Base-by-base conservation (phyloP, 1,140 invertebrate species). In the Mylabris phalerata region DNA sequence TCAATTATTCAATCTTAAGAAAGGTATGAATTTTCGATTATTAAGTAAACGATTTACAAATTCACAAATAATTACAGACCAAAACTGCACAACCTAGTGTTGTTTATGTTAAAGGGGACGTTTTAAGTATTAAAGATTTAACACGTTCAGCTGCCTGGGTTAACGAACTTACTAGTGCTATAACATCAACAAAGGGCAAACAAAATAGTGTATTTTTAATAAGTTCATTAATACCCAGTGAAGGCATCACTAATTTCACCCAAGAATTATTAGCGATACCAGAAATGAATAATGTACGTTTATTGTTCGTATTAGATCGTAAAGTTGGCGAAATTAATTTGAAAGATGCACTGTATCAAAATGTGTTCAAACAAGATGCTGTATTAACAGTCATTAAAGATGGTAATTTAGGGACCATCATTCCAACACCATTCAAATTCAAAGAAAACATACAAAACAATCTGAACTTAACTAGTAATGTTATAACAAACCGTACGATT, bases 271-370 rank as follows among this genome's bases (percentile, higher is more conserved):
- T 58, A 43, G 46, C 61, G 9, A 50, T 57, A 48, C 60, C 62
- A 10, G 59, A 67, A 43, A 65, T 67, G 60, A 43, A 55, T 1
- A 38, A 45, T 11, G 32, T 70, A 11, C 62, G 66, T 49, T 58
- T 70, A 24, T 26, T 73, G 11, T 68, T 73, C 43, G 52, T 66
- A 39, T 47, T 72, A 7, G 71, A 72, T 45, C 71, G 66, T 60
- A 67, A 66, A 26, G 44, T 55, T 10, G 19, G 45, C 7, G 57
- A 68, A 41, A 42, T 67, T 24, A 63, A 56, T 10, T 9, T 47
- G 11, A 57, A 57, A 11, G 60, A 61, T 41, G 9, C 58, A 9
- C 45, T 60, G 3, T 58, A 58, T 44, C 41, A 60, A 55, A n/a
- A 57, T 2, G 49, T 70, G 6, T 60, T 70, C 7, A 63, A 59